Evolutionary conservation across 2,888 invertebrate genomes (phyloP), one percentile per base, ranked within the genome.

Genomic region (Mythimna lalbum): DNA sequence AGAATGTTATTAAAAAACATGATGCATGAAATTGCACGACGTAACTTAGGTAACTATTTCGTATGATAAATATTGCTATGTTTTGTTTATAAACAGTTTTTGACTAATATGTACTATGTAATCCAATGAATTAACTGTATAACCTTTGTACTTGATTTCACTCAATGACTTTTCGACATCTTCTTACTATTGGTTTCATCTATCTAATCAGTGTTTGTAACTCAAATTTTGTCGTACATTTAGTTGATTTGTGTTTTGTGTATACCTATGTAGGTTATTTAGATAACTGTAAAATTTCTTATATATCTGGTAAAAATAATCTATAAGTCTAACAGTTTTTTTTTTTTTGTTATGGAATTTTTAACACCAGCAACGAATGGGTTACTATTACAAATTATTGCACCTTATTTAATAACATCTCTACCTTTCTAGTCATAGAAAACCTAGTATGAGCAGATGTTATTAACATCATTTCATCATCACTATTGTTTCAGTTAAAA

Each of bases 21-120:
- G 50, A 64, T 69, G 64, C 75, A 74, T 79, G 75, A 69, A 79
- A 79, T 79, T 73, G 36, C 21, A 39, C 23, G 43, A n/a, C 19
- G 49, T 23, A 17, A 69, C 23, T 5, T 4, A 9, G 10, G 17
- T 31, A 53, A 33, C 33, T 5, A 21, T 43, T 57, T 52, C 21
- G 17, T 36, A 21, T 21, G 53, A 17, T 27, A n/a, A 27, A 49
- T 27, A 62, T 49, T 50, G 31, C 49, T 17, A 3, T 36, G 21
- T 19, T 55, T 19, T 31, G 55, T 31, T 19, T 53, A 17, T 55
- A 55, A 19, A n/a, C 10, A n/a, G 31, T 31, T 19, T 12, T 9
- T 31, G 31, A 53, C 9, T 23, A 53, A 52, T 53, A 47, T 47
- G 19, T 7, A 19, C 17, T 14, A 52, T 6, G 6, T 27, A 27